Base-by-base conservation (phyloP, 92 coral and sea anemone species). In the Muricea muricata region DNA sequence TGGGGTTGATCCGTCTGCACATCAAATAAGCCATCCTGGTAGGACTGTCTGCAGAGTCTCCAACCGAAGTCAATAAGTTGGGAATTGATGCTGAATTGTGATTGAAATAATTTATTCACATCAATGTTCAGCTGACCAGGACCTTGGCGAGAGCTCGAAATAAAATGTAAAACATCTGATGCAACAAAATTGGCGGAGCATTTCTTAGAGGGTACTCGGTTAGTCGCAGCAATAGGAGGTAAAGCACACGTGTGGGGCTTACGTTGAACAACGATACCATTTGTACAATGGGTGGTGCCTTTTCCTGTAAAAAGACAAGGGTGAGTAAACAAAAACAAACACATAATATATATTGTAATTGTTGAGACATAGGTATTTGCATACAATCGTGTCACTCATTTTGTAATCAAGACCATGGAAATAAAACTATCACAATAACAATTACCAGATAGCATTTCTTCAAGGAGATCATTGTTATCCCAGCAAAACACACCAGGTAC, bases 211-310 rank as follows among this genome's bases (percentile, higher is more conserved):
- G 84, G 89, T 30, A 67, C 58, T 78, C 66, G 85, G 17, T 7
- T 39, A 47, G 56, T 82, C 52, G 55, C 55, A 33, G n/a, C 55
- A 26, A 39, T 78, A 31, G 91, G 90, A 2, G 94, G 86, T 65
- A 76, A 40, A 11, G 76, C 88, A 45, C 90, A 88, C 23, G 89
- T 75, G 37, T 74, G 87, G 57, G 74, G 79, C 42, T 85, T 88
- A 8, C 91, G 73, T 63, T 85, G 94, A 58, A 84, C 69, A 24
- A 85, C 80, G 31, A 91, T 91, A 5, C 85, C 94, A 91, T 87
- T 87, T 24, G 77, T 87, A 75, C 94, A 87, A 73, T 91, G 94
- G 29, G 94, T 91, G 17, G 94, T 91, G 1, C 76, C 94, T 68
- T 84, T 73, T 11, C 94, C 88, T 91, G 70, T n/a, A n/a, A n/a